These are phyloP conservation scores for Arbacia lixula DNA, from an alignment of 53 echinoderm and acorn worm species.

Conservation along the genomic window DNA sequence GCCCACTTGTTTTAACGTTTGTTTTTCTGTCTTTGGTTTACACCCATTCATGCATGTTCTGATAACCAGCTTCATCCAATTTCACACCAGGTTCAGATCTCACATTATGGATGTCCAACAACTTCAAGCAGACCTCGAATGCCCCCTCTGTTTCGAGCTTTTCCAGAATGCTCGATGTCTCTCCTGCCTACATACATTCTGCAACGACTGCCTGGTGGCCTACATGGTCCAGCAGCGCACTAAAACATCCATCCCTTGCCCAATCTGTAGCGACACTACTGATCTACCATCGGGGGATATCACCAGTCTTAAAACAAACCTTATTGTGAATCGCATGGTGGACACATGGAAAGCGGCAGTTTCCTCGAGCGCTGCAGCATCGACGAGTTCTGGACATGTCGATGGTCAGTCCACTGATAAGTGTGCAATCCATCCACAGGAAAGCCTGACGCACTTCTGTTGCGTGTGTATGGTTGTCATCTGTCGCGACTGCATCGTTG, in stretches of 20 bases:
- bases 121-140: slow-evolving; percentile 23
- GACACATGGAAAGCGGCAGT: slow-evolving; percentile 1
- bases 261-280: slow-evolving; percentile 19
- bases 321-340: neutral
- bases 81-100: neutral
- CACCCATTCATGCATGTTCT: no score
- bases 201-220: neutral
- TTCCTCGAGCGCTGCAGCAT: neutral
- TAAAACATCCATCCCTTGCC: slow-evolving; percentile 6
- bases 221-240: slow-evolving; percentile 11
- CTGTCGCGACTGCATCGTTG: slow-evolving; percentile 38
- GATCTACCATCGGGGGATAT: neutral
- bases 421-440: slow-evolving; percentile 16
- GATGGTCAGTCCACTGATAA: neutral
- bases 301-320: neutral
- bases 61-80: neutral
- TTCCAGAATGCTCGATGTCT: slow-evolving; percentile 10
- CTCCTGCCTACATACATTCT: slow-evolving; percentile 29
- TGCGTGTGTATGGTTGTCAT: slow-evolving; percentile 25
- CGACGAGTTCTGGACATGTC: neutral
- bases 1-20: no score
- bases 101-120: slow-evolving; percentile 17
- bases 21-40: no score
- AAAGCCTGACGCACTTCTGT: neutral
- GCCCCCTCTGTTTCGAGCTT: slow-evolving; percentile 30